Percentiles rank a stretch among this genome's conserved stretches.
These are phyloP conservation scores for Lobophora halterata DNA, from an alignment of 2,888 invertebrate species.

Conservation along the genomic window DNA sequence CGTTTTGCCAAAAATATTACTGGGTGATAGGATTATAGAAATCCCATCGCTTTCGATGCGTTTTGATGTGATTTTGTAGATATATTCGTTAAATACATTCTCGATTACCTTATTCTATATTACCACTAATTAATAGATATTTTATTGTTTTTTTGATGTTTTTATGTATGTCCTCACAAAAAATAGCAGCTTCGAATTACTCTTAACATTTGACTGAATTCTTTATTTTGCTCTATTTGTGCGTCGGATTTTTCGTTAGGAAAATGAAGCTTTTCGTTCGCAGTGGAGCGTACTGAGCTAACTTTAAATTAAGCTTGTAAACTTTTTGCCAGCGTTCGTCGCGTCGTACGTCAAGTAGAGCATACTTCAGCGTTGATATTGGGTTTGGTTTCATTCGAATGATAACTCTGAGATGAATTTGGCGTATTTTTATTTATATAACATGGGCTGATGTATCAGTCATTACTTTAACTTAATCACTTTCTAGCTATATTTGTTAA, in stretches of 20 bases:
- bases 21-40: no score
- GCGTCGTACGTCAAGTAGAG: no score
- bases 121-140: no score
- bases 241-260: constrained; percentile 28
- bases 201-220: constrained; percentile 11
- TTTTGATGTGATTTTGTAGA: no score
- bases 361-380: no score
- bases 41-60: no score
- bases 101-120: no score
- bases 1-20: no score
- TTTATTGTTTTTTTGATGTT: constrained; percentile 7
- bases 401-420: constrained; percentile 31
- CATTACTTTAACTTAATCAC: background rate
- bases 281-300: constrained; percentile 45
- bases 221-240: constrained; percentile 14
- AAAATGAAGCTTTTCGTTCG: constrained; percentile 37
- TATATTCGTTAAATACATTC: no score
- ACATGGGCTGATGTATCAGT: background rate
- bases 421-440: constrained; percentile 26
- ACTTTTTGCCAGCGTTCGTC: constrained; percentile 52
- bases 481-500: background rate
- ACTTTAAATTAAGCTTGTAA: constrained; percentile 50
- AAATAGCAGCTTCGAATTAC: constrained; percentile 1
- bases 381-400: constrained; percentile 49
- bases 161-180: constrained; percentile 1